Evolutionary conservation across 1,140 invertebrate species (phyloP).

Genomic region (Grapholita molesta): DNA sequence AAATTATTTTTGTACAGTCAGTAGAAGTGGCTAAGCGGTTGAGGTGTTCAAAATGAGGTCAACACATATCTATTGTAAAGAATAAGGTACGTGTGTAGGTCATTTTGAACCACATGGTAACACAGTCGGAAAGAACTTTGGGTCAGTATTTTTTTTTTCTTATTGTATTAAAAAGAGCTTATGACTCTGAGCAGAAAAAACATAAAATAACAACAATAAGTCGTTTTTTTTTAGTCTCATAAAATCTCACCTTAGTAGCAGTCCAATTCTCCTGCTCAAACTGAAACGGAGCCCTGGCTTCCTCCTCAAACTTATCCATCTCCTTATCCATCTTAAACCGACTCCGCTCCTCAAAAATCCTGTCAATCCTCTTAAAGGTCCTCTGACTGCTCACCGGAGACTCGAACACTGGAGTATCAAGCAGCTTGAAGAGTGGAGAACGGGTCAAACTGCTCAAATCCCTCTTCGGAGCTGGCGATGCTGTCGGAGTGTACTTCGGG

Average conservation of each 20-base stretch:
- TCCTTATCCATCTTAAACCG: conserved; percentile 65
- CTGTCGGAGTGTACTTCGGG: conserved; percentile 3
- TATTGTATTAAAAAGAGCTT: no score
- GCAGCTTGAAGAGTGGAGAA: background rate
- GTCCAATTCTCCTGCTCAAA: conserved; percentile 43
- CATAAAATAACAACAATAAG: no score
- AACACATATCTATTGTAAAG: no score
- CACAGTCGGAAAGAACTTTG: no score
- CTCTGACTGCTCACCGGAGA: conserved; percentile 33
- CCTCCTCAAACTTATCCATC: conserved; percentile 51
- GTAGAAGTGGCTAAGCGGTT: no score
- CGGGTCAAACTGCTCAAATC: background rate
- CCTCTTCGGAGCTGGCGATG: conserved; percentile 26
- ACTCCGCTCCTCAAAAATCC: conserved; percentile 58
- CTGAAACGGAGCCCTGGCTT: conserved; percentile 54
- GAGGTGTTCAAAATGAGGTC: no score
- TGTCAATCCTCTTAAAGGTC: conserved; percentile 34
- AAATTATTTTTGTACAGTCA: no score
- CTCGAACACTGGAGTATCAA: background rate
- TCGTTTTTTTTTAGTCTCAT: no score
- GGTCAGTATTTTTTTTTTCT: no score
- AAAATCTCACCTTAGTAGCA: conserved; percentile 50
- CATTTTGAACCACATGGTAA: no score
- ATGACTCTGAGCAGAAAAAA: no score
- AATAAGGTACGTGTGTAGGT: no score